phyloP scores from a whole-genome alignment of 2,113 vertebrate species.

The Psephotus haematonotus region DNA sequence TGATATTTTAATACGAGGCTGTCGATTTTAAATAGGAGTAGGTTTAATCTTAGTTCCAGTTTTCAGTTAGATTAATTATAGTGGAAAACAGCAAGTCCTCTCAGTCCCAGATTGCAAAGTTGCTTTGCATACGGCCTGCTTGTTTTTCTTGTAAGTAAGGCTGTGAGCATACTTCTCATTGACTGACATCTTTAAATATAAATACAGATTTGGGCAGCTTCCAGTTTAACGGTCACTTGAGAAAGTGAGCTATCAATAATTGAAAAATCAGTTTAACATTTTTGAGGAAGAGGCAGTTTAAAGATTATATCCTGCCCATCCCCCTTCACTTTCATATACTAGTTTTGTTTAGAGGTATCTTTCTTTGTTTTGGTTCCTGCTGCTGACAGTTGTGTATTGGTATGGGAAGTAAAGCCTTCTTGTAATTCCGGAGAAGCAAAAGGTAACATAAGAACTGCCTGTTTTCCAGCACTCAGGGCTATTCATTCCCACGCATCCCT shows the following conservation, averaged over 20 bases:
- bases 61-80: neutral
- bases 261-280: constrained; percentile 1
- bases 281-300: neutral
- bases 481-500: neutral
- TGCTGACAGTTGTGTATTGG: neutral
- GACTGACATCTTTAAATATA: neutral
- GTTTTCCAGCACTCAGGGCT: neutral
- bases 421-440: neutral
- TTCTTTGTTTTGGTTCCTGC: neutral
- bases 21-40: neutral
- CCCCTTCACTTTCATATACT: neutral
- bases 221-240: neutral
- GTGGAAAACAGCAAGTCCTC: neutral
- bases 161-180: neutral
- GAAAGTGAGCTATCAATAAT: neutral
- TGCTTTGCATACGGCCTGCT: neutral
- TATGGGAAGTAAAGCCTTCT: neutral
- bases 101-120: neutral
- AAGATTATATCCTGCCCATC: neutral
- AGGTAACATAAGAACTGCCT: neutral
- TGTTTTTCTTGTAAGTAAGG: neutral
- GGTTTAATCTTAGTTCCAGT: neutral
- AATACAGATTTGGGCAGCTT: neutral
- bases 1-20: neutral
- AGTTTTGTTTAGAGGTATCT: neutral